phyloP scores from a whole-genome alignment of 1,140 invertebrate species.

The Pentalonia nigronervosa region DNA sequence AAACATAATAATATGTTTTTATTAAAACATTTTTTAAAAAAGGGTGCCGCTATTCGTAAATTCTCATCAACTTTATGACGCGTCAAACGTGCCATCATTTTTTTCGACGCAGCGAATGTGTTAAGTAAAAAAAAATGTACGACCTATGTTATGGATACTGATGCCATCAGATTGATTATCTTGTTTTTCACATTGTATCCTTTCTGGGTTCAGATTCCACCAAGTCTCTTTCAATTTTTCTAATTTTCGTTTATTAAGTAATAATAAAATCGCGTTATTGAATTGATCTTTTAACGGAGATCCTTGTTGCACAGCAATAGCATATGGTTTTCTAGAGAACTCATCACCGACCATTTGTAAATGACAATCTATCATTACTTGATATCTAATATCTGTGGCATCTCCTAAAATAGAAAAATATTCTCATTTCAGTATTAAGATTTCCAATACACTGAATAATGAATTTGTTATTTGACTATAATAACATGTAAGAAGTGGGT shows the following conservation, averaged over 20 bases:
- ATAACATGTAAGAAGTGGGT: background rate
- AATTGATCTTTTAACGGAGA: constrained; percentile 91
- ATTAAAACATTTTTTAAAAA: background rate
- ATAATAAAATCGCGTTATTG: constrained; percentile 88
- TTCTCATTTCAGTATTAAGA: background rate
- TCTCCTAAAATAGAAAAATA: constrained; percentile 70
- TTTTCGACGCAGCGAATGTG: background rate
- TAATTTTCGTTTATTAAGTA: constrained; percentile 89
- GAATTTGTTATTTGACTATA: background rate
- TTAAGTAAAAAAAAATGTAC: background rate
- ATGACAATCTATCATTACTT: constrained; percentile 87
- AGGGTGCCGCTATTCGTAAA: background rate
- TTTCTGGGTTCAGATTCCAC: constrained; percentile 89
- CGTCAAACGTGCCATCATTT: background rate
- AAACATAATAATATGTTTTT: background rate
- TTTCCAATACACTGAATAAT: background rate
- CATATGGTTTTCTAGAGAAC: constrained; percentile 95
- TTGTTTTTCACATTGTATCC: constrained; percentile 82
- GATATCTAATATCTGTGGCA: constrained; percentile 90
- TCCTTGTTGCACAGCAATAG: constrained; percentile 94
- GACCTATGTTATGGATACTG: constrained; percentile 92
- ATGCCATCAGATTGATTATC: constrained; percentile 95
- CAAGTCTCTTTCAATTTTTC: constrained; percentile 94
- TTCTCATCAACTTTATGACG: background rate
- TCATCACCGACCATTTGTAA: constrained; percentile 91